phyloP scores from a whole-genome alignment of 2,797 vertebrate genomes.

The Australoheros facetus region DNA sequence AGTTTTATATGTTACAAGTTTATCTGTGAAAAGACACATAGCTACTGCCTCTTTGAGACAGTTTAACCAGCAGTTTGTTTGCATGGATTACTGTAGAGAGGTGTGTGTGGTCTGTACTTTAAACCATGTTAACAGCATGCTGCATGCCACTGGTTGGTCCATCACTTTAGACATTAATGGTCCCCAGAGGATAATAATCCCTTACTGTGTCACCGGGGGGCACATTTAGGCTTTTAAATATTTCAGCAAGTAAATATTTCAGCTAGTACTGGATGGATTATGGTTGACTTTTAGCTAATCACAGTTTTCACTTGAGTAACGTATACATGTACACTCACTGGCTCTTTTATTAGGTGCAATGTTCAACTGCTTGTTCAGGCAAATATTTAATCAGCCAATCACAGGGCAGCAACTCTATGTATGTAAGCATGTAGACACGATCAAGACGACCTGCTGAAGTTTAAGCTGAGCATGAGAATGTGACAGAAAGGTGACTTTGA shows the following conservation, averaged over 20 bases:
- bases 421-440: too few relatives aligned
- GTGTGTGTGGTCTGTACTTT: background rate
- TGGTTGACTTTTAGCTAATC: background rate
- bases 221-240: background rate
- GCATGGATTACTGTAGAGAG: background rate
- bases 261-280: background rate
- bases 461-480: too few relatives aligned
- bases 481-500: too few relatives aligned
- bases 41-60: background rate
- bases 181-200: background rate
- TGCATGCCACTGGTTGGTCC: background rate
- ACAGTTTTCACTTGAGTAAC: background rate
- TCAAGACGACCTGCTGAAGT: too few relatives aligned
- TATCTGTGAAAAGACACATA: conserved; percentile 10
- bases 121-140: background rate
- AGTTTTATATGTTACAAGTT: conserved; percentile 35
- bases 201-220: background rate
- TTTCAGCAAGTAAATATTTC: background rate
- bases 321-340: background rate
- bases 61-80: background rate
- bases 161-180: background rate
- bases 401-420: background rate
- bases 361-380: background rate
- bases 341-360: background rate
- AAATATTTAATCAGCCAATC: conserved; percentile 1